A percentile compares a stretch with the other conserved stretches of the same genome.
These are phyloP conservation scores for Olivierus martensii DNA, from an alignment of 1,140 invertebrate genomes.

Conservation along the genomic window DNA sequence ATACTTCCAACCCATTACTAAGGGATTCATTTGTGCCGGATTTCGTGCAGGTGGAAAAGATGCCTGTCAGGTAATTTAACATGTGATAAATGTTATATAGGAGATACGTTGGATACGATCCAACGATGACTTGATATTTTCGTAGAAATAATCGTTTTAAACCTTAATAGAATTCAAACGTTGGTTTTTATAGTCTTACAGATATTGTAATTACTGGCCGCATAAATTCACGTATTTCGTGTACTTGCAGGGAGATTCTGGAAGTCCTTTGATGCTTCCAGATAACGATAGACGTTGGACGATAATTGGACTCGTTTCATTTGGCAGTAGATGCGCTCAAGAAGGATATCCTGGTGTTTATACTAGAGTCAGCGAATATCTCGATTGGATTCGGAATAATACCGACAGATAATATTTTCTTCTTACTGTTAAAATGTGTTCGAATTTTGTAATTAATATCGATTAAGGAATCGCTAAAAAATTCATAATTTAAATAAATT, in stretches of 20 bases:
- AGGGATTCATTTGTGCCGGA: conserved; percentile 68
- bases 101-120: no score
- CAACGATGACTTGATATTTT: no score
- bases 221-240: conserved; percentile 10
- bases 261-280: conserved; percentile 40
- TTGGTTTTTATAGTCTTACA: no score
- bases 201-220: no score
- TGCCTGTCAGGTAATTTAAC: conserved; percentile 45
- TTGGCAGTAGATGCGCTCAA: conserved; percentile 50
- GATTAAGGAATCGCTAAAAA: no score
- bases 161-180: no score
- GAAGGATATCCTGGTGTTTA: conserved; percentile 37
- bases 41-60: conserved; percentile 78
- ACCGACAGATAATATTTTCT: conserved; percentile 4
- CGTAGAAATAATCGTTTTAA: no score
- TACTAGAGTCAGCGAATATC: conserved; percentile 20
- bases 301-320: conserved; percentile 24
- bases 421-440: no score
- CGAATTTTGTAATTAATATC: no score
- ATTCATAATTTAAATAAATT: no score
- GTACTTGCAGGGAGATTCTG: conserved; percentile 51
- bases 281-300: conserved; percentile 20
- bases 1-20: conserved; percentile 22
- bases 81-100: no score
- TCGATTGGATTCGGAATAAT: conserved; percentile 14